A percentile compares a stretch with the other conserved stretches of the same genome.
Conservation (phyloP, 2,888 invertebrate species). For the Orthonevra nobilis region DNA sequence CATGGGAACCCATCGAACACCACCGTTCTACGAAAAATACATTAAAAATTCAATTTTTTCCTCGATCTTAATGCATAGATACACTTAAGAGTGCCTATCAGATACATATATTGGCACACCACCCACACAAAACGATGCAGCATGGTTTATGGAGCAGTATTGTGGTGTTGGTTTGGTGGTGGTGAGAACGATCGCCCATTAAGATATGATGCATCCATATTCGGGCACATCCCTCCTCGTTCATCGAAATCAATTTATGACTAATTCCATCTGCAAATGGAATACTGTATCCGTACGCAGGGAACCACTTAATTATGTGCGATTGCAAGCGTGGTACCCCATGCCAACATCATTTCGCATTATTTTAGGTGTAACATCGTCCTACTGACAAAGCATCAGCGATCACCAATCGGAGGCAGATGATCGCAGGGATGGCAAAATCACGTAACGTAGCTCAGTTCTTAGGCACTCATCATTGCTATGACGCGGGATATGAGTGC, state of each 20-base stretch:
- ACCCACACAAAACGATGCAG: conserved; percentile 39
- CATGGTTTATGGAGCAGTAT: no score
- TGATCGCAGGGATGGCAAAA: conserved; percentile 9
- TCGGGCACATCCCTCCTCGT: conserved; percentile 61
- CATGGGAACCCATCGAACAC: conserved; percentile 35
- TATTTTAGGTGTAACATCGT: conserved; percentile 66
- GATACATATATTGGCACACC: conserved; percentile 34
- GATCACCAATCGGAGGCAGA: background rate
- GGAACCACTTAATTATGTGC: conserved; percentile 70
- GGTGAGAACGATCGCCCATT: conserved; percentile 66
- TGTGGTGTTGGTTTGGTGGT: background rate
- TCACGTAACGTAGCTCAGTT: conserved; percentile 13
- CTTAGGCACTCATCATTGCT: conserved; percentile 52
- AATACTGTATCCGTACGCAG: conserved; percentile 52
- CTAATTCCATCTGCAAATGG: conserved; percentile 69
- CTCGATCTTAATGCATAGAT: conserved; percentile 21
- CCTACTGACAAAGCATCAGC: conserved; percentile 43
- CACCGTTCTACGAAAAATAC: conserved; percentile 39
- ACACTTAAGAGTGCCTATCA: conserved; percentile 17
- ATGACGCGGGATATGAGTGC: conserved; percentile 58
- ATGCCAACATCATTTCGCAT: conserved; percentile 60
- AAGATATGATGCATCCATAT: conserved; percentile 68
- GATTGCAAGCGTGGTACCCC: conserved; percentile 65
- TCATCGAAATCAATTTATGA: conserved; percentile 69
- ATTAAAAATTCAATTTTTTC: conserved; percentile 44